Evolutionary conservation across 1,140 invertebrate species (phyloP), one percentile per base, ranked within the genome.

Genomic region (Lethrus apterus): DNA sequence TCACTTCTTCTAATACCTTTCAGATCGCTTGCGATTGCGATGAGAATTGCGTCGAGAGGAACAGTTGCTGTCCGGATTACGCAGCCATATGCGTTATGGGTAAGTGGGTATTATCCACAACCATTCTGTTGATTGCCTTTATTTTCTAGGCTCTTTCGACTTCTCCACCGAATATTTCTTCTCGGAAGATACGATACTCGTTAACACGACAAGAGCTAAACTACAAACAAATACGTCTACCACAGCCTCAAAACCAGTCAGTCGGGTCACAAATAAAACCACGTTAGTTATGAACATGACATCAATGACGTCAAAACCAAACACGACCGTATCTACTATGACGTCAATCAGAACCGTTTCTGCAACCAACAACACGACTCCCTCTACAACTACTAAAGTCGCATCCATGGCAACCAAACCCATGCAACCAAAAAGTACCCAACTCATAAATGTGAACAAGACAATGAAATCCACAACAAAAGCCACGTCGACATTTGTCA

Each of bases 61-160:
- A 44, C 10, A 24, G 49, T 21, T 64, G 62, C 46, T 64, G 62
- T 52, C 58, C 58, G 2, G 62, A 64, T 46, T 62, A 49, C 32
- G 44, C 58, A 9, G 62, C 57, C 26, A 19, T 55, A 17, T 64
- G 62, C 41, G 10, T 59, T 9, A 2, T 23, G 14, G 40, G 47
- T 53, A 58, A 31, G 47, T 41, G n/a, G n/a, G n/a, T n/a, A n/a
- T n/a, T n/a, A n/a, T n/a, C n/a, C n/a, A n/a, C n/a, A n/a, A n/a
- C n/a, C n/a, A n/a, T n/a, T n/a, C n/a, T n/a, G n/a, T n/a, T n/a
- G n/a, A n/a, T n/a, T n/a, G n/a, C n/a, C n/a, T n/a, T n/a, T n/a
- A n/a, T n/a, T n/a, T n/a, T n/a, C n/a, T n/a, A n/a, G n/a, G n/a
- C n/a, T n/a, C n/a, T n/a, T n/a, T n/a, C n/a, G n/a, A n/a, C n/a